Conservation (phyloP, 2,888 invertebrate genomes). For the Acronicta alni region DNA sequence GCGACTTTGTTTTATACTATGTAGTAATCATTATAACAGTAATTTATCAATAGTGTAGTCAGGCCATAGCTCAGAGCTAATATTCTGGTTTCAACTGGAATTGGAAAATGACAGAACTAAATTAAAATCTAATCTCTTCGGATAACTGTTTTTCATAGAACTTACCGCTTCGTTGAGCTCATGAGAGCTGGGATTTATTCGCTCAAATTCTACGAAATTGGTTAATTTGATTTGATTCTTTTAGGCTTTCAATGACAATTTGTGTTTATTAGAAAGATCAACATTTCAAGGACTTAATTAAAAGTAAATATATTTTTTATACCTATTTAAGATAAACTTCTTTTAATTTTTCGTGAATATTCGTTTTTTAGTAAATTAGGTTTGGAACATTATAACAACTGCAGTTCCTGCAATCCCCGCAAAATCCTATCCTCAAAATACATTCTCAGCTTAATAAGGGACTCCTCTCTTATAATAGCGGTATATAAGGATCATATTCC, state of each 20-base stretch:
- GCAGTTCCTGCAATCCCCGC: too few species aligned
- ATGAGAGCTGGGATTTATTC: slow-evolving; percentile 15
- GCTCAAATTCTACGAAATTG: neutral
- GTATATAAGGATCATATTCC: neutral
- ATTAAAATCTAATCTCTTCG: slow-evolving; percentile 42
- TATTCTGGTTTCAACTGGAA: neutral
- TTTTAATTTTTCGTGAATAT: neutral
- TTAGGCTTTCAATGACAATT: neutral
- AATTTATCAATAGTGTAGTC: neutral
- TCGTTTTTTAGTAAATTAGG: too few species aligned
- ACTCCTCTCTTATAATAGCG: neutral
- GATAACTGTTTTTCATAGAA: slow-evolving; percentile 30
- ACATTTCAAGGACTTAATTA: neutral
- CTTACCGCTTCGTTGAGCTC: slow-evolving; percentile 16
- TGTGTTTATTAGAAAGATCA: neutral
- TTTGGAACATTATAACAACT: too few species aligned
- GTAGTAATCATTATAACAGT: too few species aligned
- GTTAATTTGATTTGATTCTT: slow-evolving; percentile 7
- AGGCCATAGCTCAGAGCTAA: slow-evolving; percentile 10
- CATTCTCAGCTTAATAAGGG: neutral
- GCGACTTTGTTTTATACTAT: too few species aligned
- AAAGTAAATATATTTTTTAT: neutral
- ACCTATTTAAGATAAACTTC: too few species aligned
- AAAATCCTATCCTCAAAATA: neutral
- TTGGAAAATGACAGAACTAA: slow-evolving; percentile 22